These are phyloP conservation scores for Neomonachus schauinslandi DNA, from an alignment of 2,113 vertebrate genomes.

Conservation along the genomic window DNA sequence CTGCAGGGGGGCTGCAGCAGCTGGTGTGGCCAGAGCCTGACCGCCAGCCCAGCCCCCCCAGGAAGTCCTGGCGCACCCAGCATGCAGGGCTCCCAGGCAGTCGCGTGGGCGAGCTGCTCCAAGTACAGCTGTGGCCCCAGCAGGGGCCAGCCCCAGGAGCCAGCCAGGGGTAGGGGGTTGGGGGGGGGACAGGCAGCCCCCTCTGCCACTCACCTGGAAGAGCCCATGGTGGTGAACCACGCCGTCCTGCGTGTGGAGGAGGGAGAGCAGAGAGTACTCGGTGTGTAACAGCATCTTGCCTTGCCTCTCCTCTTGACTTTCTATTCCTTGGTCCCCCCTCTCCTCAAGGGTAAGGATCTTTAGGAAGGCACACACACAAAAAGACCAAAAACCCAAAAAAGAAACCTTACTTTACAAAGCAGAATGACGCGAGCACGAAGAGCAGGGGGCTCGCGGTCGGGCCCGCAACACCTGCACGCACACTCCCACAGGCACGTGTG, in stretches of 20 bases:
- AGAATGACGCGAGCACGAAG: not conserved
- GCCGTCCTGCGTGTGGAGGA: slow-evolving; percentile 97
- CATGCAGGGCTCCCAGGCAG: not conserved
- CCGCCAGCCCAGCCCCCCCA: not conserved
- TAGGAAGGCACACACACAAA: slow-evolving; percentile 54
- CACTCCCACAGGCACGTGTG: not conserved
- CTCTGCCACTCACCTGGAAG: slow-evolving; percentile 92
- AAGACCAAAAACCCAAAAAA: slow-evolving; percentile 30
- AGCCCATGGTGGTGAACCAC: slow-evolving; percentile 99
- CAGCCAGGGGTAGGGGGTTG: not conserved
- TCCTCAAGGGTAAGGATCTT: slow-evolving; percentile 99
- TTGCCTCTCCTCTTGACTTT: slow-evolving; percentile 98
- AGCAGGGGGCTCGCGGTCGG: not conserved
- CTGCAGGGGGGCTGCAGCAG: not conserved
- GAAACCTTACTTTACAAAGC: slow-evolving; percentile 25
- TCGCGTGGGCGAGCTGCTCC: not conserved
- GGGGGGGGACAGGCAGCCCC: not conserved
- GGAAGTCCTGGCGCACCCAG: not conserved
- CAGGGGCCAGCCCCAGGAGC: not conserved
- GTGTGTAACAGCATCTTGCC: slow-evolving; percentile 99
- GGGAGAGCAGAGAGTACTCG: slow-evolving; percentile 96
- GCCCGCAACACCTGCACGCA: accelerated
- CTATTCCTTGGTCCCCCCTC: slow-evolving; percentile 91
- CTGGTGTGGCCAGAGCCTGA: not conserved
- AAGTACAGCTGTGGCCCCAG: not conserved